Evolutionary conservation across 2,888 invertebrate species (phyloP).

Genomic region (Stenichneumon culpator): DNA sequence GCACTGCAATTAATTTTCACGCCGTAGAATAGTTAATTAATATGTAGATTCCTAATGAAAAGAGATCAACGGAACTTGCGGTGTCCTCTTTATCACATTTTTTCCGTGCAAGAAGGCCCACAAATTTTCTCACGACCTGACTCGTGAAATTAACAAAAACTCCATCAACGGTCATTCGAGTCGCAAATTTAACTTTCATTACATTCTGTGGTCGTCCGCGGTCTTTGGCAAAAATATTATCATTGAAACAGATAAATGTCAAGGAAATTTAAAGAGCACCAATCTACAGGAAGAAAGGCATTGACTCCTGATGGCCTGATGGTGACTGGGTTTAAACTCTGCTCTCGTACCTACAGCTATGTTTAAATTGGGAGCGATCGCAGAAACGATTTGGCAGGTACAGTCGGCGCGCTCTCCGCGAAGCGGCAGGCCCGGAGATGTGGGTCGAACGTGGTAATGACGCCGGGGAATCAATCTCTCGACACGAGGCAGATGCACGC

Average conservation of each 20-base stretch:
- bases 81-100: not conserved
- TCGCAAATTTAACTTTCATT: too few species aligned
- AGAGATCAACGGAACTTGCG: conserved; percentile 3
- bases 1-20: not conserved
- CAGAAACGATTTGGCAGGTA: conserved; percentile 28
- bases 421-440: conserved; percentile 24
- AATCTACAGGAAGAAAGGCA: too few species aligned
- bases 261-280: too few species aligned
- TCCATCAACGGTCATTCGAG: too few species aligned
- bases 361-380: conserved; percentile 36
- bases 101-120: not conserved
- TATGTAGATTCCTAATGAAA: not conserved
- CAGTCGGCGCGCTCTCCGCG: conserved; percentile 6
- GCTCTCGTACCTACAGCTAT: too few species aligned
- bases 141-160: not conserved
- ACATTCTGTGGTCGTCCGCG: too few species aligned
- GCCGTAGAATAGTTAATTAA: not conserved
- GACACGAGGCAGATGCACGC: conserved; percentile 20
- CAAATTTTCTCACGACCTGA: not conserved
- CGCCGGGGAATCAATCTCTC: conserved; percentile 30
- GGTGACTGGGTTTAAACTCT: too few species aligned
- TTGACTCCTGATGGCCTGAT: too few species aligned
- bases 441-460: conserved; percentile 42
- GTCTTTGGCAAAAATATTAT: too few species aligned
- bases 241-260: too few species aligned